phyloP scores from a whole-genome alignment of 2,797 vertebrate genomes.

The Notamacropus eugenii region DNA sequence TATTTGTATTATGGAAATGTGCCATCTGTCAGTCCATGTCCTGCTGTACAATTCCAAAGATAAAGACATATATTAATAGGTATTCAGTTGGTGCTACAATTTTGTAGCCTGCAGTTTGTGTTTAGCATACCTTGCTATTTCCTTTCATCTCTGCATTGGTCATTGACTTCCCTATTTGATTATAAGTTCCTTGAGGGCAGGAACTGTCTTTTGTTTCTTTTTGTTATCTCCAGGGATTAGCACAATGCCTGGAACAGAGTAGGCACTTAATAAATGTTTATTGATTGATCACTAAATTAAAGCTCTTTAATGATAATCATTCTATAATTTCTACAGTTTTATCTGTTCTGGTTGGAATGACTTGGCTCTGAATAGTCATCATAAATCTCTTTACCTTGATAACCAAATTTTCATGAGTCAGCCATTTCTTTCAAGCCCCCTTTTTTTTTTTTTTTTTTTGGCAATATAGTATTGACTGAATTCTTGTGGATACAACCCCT shows the following conservation, averaged over 20 bases:
- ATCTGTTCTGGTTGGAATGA: not conserved
- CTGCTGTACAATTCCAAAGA: not conserved
- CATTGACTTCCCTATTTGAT: not conserved
- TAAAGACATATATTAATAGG: not conserved
- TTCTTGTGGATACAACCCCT: not conserved
- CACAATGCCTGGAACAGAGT: too few relatives aligned
- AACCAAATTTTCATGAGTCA: not conserved
- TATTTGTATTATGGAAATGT: not conserved
- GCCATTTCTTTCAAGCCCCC: not conserved
- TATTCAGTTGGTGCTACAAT: not conserved
- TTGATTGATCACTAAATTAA: not conserved
- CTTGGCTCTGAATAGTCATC: not conserved
- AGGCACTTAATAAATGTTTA: not conserved
- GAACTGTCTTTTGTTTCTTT: not conserved
- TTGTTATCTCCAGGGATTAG: too few relatives aligned
- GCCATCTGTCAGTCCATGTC: not conserved
- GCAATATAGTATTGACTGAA: not conserved
- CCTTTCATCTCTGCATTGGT: not conserved
- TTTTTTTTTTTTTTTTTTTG: not conserved
- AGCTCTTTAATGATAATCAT: not conserved
- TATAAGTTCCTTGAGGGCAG: not conserved
- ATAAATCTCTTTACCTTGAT: not conserved
- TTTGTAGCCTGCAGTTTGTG: not conserved
- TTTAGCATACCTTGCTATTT: not conserved
- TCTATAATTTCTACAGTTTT: not conserved